These are phyloP conservation scores for Rostratula benghalensis DNA, from an alignment of 2,113 vertebrate species.

Conservation along the genomic window DNA sequence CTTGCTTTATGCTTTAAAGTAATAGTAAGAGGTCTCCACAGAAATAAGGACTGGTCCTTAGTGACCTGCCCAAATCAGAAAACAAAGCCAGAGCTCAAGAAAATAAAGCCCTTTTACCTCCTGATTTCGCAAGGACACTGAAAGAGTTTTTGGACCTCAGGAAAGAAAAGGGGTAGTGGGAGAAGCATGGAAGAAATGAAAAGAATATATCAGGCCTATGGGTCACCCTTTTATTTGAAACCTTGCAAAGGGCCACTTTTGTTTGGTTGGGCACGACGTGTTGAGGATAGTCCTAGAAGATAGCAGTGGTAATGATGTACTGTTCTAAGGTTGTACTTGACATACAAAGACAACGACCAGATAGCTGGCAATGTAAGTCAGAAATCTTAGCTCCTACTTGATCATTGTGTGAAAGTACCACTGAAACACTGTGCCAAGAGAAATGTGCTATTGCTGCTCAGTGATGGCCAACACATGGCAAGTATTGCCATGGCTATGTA, in stretches of 20 bases:
- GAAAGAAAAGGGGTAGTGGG: neutral
- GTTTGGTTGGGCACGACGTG: neutral
- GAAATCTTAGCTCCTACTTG: neutral
- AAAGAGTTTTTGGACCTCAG: neutral
- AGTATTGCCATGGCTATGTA: neutral
- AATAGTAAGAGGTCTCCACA: neutral
- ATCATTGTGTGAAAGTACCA: neutral
- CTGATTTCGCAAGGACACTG: neutral
- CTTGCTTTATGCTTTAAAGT: neutral
- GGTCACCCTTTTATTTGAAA: neutral
- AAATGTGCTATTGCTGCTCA: neutral
- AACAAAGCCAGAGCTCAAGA: neutral
- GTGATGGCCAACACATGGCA: neutral
- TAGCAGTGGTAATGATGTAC: neutral
- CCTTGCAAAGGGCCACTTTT: neutral
- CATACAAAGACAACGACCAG: neutral
- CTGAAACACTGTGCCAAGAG: neutral
- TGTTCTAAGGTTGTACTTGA: neutral
- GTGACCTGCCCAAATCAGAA: neutral
- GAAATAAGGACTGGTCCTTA: neutral
- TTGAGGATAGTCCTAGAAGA: neutral
- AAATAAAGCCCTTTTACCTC: neutral
- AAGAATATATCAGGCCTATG: neutral
- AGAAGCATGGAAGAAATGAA: neutral
- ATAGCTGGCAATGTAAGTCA: neutral